phyloP scores from a whole-genome alignment of 2,113 vertebrate genomes.

The Microcebus tavaratra region DNA sequence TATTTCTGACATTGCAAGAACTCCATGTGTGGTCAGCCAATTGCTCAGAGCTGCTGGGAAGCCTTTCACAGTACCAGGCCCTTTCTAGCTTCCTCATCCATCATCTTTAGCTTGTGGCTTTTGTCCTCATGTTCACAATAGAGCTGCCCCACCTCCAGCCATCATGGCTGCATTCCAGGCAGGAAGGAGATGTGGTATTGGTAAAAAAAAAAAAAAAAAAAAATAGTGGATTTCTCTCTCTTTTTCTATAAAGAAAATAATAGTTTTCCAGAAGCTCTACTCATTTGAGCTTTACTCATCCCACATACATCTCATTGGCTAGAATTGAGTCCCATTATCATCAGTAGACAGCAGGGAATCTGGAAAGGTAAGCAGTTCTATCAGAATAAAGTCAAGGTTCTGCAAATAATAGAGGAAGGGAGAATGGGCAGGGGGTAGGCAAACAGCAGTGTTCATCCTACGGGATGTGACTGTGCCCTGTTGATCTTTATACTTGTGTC shows the following conservation, averaged over 20 bases:
- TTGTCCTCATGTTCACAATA: not conserved
- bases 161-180: not conserved
- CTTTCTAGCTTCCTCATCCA: not conserved
- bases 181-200: not conserved
- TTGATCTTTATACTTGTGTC: not conserved
- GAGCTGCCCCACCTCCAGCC: not conserved
- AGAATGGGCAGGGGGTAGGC: rapidly evolving
- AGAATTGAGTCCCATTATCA: not conserved
- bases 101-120: not conserved
- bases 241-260: not conserved
- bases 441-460: not conserved
- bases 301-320: not conserved
- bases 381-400: not conserved
- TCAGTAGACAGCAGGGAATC: not conserved
- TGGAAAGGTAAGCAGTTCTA: not conserved
- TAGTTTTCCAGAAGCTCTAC: not conserved
- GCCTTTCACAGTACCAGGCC: not conserved
- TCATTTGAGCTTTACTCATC: not conserved
- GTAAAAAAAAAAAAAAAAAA: not conserved
- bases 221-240: not conserved
- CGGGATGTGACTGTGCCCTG: no score
- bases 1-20: not conserved
- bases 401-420: not conserved
- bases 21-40: not conserved
- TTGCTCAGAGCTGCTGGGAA: not conserved